Evolutionary conservation across 2,888 invertebrate genomes (phyloP).

Genomic region (Allacma fusca): DNA sequence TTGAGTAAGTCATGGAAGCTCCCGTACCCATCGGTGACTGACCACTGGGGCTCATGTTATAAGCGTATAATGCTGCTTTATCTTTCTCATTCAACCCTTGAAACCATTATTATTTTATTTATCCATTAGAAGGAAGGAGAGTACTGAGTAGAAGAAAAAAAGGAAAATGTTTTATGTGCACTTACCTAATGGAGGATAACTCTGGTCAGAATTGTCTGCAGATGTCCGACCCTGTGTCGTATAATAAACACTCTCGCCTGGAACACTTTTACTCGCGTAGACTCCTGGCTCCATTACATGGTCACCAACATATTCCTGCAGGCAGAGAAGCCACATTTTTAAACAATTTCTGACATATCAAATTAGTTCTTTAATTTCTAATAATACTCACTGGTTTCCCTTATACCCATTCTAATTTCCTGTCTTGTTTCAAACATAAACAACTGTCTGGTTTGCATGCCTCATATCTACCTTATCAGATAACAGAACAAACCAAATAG

Average conservation of each 20-base stretch:
- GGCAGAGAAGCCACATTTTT: conserved; percentile 25
- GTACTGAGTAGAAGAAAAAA: conserved; percentile 34
- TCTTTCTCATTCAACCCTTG: conserved; percentile 44
- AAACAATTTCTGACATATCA: conserved; percentile 21
- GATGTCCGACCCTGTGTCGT: conserved; percentile 53
- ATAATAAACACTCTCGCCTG: conserved; percentile 44
- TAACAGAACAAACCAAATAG: no score
- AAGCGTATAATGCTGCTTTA: conserved; percentile 40
- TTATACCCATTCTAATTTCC: background rate
- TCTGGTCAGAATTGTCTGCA: conserved; percentile 57
- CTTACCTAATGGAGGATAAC: conserved; percentile 58
- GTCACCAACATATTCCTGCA: conserved; percentile 57
- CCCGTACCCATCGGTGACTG: conserved; percentile 33
- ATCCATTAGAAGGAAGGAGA: conserved; percentile 41
- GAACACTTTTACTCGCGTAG: conserved; percentile 47
- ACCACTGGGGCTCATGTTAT: conserved; percentile 44
- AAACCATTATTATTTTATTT: conserved; percentile 47
- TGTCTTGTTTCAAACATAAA: background rate
- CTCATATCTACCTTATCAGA: no score
- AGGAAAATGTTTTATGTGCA: conserved; percentile 43
- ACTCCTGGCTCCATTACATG: conserved; percentile 52
- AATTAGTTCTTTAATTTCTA: conserved; percentile 13
- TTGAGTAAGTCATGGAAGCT: conserved; percentile 44
- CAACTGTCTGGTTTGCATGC: no score
- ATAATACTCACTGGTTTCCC: background rate